These are phyloP conservation scores for Syngnathoides biaculeatus DNA, from an alignment of 2,113 vertebrate genomes.

Conservation along the genomic window DNA sequence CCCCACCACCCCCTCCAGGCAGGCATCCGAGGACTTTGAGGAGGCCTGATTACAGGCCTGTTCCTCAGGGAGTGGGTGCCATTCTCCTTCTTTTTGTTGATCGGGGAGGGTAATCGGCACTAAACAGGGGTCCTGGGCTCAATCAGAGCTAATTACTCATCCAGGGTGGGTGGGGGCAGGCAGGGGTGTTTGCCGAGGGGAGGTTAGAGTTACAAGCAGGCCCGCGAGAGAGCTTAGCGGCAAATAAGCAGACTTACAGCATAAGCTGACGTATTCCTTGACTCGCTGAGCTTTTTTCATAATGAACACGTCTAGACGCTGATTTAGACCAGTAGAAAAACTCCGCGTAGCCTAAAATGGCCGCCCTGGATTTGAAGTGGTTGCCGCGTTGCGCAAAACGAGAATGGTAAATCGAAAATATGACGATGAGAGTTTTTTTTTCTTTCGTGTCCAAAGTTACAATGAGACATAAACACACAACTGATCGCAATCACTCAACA, in stretches of 20 bases:
- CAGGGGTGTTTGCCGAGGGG: background rate
- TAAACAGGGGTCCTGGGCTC: constrained; percentile 40
- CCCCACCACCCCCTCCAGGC: background rate
- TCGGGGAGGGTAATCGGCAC: constrained; percentile 51
- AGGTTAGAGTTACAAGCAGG: constrained; percentile 43
- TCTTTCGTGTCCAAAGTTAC: no score
- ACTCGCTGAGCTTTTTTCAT: background rate
- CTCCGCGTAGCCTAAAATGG: background rate
- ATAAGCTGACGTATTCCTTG: background rate
- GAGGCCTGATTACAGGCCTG: constrained; percentile 59
- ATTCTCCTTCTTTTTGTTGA: constrained; percentile 35
- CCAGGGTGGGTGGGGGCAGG: background rate
- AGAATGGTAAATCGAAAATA: no score
- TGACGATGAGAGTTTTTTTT: no score
- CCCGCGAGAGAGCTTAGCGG: constrained; percentile 7
- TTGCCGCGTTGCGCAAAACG: background rate
- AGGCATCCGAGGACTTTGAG: constrained; percentile 35
- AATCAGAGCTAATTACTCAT: constrained; percentile 58
- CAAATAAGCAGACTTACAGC: background rate
- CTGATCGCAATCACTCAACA: no score
- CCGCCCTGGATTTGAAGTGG: background rate
- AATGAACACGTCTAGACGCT: constrained; percentile 2
- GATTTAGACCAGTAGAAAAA: background rate
- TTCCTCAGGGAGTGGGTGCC: constrained; percentile 40
- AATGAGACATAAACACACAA: no score